Evolutionary conservation across 2,113 vertebrate species (phyloP).

Genomic region (Porphyrio hochstetteri): DNA sequence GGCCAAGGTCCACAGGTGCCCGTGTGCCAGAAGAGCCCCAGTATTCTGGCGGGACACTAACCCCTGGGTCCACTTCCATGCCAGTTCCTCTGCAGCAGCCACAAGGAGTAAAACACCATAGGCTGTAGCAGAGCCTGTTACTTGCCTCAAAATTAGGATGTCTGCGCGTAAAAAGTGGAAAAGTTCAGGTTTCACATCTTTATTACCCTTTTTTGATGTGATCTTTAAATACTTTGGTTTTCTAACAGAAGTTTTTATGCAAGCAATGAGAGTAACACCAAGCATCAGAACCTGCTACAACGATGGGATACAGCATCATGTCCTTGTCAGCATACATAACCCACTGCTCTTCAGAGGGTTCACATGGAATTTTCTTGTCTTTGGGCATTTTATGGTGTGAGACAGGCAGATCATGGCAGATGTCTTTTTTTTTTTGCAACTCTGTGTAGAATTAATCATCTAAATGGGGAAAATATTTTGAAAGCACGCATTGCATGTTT

Average conservation of each 20-base stretch:
- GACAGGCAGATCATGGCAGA: fast-evolving
- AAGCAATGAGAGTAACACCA: neutral
- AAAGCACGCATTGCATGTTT: neutral
- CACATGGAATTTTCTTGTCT: neutral
- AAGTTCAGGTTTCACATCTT: neutral
- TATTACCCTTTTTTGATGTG: neutral
- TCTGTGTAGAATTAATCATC: neutral
- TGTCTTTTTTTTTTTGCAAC: neutral
- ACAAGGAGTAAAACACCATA: neutral
- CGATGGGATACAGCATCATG: neutral
- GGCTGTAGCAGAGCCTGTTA: neutral
- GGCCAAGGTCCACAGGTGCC: neutral
- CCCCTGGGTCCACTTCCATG: neutral
- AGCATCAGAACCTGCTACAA: neutral
- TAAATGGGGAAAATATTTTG: neutral
- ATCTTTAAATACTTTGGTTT: neutral
- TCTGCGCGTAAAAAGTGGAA: neutral
- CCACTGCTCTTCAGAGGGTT: neutral
- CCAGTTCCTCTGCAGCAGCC: neutral
- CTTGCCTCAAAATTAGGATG: neutral
- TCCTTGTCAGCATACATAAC: neutral
- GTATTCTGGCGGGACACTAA: neutral
- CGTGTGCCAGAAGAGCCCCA: neutral
- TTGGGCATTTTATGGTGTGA: neutral
- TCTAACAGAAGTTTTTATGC: neutral